These are phyloP conservation scores for Ormyrus nitidulus DNA, from an alignment of 2,888 invertebrate species.

Conservation along the genomic window DNA sequence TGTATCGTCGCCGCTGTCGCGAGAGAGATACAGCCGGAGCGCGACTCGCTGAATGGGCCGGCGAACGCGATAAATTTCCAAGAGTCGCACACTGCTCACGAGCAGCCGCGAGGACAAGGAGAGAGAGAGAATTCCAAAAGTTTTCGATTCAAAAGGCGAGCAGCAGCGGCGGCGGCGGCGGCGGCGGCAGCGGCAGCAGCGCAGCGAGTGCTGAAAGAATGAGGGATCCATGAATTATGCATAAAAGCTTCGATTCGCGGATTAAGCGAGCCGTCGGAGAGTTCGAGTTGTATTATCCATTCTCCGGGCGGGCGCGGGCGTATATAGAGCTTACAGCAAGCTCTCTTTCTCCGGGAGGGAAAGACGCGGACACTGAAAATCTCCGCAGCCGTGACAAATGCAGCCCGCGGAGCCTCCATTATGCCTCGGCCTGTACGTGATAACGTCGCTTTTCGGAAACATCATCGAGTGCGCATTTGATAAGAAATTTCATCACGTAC, in stretches of 20 bases:
- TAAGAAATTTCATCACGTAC: slow-evolving; percentile 45
- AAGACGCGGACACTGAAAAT: neutral
- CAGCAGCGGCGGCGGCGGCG: slow-evolving; percentile 45
- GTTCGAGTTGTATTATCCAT: slow-evolving; percentile 67
- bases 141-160: slow-evolving; percentile 70
- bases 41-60: slow-evolving; percentile 39
- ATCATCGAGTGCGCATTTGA: slow-evolving; percentile 27
- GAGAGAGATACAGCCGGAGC: slow-evolving; percentile 3
- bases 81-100: slow-evolving; percentile 11
- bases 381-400: slow-evolving; percentile 28
- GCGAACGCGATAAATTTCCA: slow-evolving; percentile 53
- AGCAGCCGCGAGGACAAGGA: slow-evolving; percentile 4
- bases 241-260: slow-evolving; percentile 74
- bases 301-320: slow-evolving; percentile 58
- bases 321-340: slow-evolving; percentile 26
- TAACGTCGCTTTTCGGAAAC: slow-evolving; percentile 17
- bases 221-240: slow-evolving; percentile 70
- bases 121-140: slow-evolving; percentile 67
- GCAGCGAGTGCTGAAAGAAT: neutral
- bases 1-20: slow-evolving; percentile 34
- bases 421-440: slow-evolving; percentile 8
- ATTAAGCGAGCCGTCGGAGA: slow-evolving; percentile 65
- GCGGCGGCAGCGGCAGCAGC: slow-evolving; percentile 26
- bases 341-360: neutral
- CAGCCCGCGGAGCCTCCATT: slow-evolving; percentile 18